Conservation (phyloP, 2,113 vertebrate species). For the Syngnathus typhle region DNA sequence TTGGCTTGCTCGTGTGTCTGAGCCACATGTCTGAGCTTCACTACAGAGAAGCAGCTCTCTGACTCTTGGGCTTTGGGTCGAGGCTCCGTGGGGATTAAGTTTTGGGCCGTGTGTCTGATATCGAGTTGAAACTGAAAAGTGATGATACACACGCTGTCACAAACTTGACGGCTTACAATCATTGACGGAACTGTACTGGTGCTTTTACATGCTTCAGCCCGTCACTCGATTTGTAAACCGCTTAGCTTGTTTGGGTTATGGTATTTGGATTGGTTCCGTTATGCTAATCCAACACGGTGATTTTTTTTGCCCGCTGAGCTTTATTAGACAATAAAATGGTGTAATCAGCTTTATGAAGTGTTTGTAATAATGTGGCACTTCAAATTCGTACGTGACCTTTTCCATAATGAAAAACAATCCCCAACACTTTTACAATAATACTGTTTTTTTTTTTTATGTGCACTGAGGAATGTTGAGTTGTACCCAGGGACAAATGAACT, state of each 20-base stretch:
- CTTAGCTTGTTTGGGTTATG: no score
- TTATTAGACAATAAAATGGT: conserved; percentile 20
- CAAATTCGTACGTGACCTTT: background rate
- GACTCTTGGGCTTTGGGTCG: conserved; percentile 63
- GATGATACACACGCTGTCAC: conserved; percentile 52
- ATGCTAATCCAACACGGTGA: conserved; percentile 12
- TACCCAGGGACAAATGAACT: no score
- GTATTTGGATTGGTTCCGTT: conserved; percentile 7
- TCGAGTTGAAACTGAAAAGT: conserved; percentile 77
- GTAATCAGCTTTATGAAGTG: conserved; percentile 9
- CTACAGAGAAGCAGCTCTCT: conserved; percentile 58
- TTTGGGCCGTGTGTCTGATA: conserved; percentile 70
- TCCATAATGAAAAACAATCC: background rate
- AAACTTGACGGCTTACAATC: background rate
- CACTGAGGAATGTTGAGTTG: no score
- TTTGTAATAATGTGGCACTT: background rate
- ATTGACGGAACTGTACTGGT: conserved; percentile 15
- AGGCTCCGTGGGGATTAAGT: conserved; percentile 54
- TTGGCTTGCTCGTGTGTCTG: conserved; percentile 26
- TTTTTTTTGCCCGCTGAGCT: background rate
- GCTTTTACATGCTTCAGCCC: conserved; percentile 18
- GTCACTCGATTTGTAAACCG: background rate
- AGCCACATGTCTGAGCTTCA: conserved; percentile 61
- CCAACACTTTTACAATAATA: no score
- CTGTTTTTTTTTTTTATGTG: no score